Percentiles rank a stretch among this genome's conserved stretches.
Evolutionary conservation across 2,888 invertebrate genomes (phyloP).

Genomic region (Drosophila fungiperda): DNA sequence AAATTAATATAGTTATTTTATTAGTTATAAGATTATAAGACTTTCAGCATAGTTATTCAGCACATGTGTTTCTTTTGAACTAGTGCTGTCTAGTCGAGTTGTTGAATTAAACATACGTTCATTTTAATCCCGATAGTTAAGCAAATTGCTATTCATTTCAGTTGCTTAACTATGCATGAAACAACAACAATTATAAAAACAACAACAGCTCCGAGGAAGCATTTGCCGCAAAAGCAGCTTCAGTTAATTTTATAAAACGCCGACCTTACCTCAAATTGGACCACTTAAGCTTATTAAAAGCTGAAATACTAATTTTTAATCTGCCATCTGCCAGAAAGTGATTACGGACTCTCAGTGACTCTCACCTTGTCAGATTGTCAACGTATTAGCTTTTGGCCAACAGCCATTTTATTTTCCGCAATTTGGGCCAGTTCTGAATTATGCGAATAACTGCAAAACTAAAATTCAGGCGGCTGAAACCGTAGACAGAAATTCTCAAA

Average conservation of each 20-base stretch:
- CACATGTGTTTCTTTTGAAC: background rate
- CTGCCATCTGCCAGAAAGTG: constrained; percentile 37
- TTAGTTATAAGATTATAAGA: background rate
- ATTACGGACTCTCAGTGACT: constrained; percentile 21
- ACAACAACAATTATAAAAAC: background rate
- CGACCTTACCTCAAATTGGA: constrained; percentile 23
- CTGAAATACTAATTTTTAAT: constrained; percentile 53
- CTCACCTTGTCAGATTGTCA: constrained; percentile 60
- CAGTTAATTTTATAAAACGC: constrained; percentile 51
- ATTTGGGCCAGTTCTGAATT: constrained; percentile 13
- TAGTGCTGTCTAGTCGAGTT: background rate
- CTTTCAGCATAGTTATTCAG: background rate
- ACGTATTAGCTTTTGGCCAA: constrained; percentile 51
- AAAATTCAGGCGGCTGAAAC: constrained; percentile 40
- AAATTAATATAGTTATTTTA: background rate
- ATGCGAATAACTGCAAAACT: constrained; percentile 11
- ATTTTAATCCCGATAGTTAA: background rate
- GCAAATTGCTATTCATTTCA: background rate
- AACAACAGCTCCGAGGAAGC: background rate
- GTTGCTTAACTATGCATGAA: background rate
- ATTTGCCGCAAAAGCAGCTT: constrained; percentile 13
- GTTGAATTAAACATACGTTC: background rate
- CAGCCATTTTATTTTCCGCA: constrained; percentile 35
- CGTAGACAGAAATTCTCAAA: constrained; percentile 61
- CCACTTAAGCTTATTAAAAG: constrained; percentile 65